phyloP scores from a whole-genome alignment of 2,888 invertebrate genomes.

The Balanococcus diminutus region DNA sequence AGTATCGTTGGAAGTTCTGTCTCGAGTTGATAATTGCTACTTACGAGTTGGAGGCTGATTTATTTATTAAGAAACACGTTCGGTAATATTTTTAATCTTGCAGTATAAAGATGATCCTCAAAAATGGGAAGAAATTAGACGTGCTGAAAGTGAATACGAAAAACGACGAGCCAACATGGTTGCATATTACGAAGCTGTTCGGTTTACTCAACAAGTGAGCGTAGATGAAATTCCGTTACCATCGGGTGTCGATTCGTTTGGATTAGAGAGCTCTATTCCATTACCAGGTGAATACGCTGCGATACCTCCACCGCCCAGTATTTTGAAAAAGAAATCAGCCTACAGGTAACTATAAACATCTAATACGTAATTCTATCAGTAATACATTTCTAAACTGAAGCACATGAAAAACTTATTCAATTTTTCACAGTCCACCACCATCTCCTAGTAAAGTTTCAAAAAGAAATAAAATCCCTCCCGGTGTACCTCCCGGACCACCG shows the following conservation, averaged over 20 bases:
- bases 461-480: constrained; percentile 74
- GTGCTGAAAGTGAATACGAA: constrained; percentile 91
- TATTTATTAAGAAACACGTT: not conserved
- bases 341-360: constrained; percentile 60
- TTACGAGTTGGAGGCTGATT: not conserved
- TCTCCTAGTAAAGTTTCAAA: constrained; percentile 58
- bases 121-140: constrained; percentile 88
- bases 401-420: not conserved
- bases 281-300: constrained; percentile 63
- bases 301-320: constrained; percentile 65
- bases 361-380: not conserved
- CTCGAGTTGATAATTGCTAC: not conserved
- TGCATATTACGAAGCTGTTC: constrained; percentile 92
- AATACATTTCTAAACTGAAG: not conserved
- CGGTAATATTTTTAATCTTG: too few species aligned
- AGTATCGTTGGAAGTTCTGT: constrained; percentile 67
- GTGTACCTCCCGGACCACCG: constrained; percentile 86
- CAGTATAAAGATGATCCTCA: constrained; percentile 96
- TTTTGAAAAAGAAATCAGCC: constrained; percentile 76
- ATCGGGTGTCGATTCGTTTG: constrained; percentile 59
- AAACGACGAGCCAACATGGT: constrained; percentile 84
- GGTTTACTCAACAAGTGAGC: constrained; percentile 89
- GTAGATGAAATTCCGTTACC: constrained; percentile 95
- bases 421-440: constrained; percentile 55
- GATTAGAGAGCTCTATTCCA: constrained; percentile 61